Conservation (phyloP, 1,140 invertebrate genomes). For the Marisa cornuarietis region DNA sequence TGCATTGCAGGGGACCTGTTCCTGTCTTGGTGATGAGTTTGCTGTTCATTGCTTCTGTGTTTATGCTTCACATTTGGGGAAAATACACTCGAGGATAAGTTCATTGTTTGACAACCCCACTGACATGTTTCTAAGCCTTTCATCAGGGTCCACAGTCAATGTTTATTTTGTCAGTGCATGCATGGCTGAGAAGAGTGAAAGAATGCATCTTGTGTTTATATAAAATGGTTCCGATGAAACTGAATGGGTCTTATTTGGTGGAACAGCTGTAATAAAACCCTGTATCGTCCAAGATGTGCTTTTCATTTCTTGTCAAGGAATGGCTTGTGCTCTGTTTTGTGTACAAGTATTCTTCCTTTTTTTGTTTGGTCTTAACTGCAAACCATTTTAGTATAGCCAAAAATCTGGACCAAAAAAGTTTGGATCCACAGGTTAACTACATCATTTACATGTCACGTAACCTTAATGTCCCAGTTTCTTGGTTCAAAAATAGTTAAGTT, state of each 20-base stretch:
- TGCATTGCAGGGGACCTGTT: constrained; percentile 90
- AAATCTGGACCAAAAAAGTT: too few relatives aligned
- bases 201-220: not conserved
- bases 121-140: not conserved
- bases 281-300: too few relatives aligned
- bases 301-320: too few relatives aligned
- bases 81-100: constrained; percentile 95
- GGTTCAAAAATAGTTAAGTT: too few relatives aligned
- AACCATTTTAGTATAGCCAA: too few relatives aligned
- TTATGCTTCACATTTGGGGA: constrained; percentile 99
- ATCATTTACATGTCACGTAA: too few relatives aligned
- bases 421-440: too few relatives aligned
- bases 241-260: not conserved
- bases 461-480: too few relatives aligned
- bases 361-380: too few relatives aligned
- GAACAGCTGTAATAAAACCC: not conserved
- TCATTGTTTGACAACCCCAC: not conserved
- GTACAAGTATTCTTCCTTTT: too few relatives aligned
- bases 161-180: not conserved
- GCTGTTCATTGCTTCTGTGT: constrained; percentile 98
- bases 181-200: not conserved
- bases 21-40: constrained; percentile 99
- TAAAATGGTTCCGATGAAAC: not conserved
- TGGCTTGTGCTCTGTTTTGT: too few relatives aligned
- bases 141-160: not conserved